Evolutionary conservation across 2,888 invertebrate species (phyloP).

Genomic region (Acleris laterana): DNA sequence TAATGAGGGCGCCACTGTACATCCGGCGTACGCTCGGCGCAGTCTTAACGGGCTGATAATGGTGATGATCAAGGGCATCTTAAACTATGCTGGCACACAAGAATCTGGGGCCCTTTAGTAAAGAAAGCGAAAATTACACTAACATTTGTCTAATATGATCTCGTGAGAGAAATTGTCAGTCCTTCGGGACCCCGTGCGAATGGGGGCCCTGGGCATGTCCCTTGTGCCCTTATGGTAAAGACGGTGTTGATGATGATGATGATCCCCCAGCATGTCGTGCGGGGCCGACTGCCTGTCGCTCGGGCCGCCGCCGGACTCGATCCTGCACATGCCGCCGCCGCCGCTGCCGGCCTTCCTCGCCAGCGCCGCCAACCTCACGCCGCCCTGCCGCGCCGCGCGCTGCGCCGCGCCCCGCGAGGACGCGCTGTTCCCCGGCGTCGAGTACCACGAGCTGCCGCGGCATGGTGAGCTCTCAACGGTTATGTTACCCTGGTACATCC

Average conservation of each 20-base stretch:
- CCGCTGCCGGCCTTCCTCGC: conserved; percentile 91
- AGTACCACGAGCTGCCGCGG: conserved; percentile 91
- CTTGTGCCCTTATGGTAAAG: not conserved
- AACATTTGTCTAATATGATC: too few species aligned
- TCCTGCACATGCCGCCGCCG: conserved; percentile 93
- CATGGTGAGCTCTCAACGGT: not conserved
- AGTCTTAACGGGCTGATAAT: too few species aligned
- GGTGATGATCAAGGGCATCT: too few species aligned
- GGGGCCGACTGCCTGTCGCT: conserved; percentile 85
- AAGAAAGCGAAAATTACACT: too few species aligned
- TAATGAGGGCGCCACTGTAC: too few species aligned
- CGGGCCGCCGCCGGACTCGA: conserved; percentile 92
- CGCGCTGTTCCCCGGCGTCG: conserved; percentile 86
- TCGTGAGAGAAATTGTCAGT: too few species aligned
- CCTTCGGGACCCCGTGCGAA: too few species aligned
- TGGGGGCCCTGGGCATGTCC: too few species aligned
- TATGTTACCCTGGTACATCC: too few species aligned
- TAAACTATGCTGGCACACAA: too few species aligned
- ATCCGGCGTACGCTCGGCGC: too few species aligned
- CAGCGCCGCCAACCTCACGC: conserved; percentile 83
- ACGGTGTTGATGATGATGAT: not conserved
- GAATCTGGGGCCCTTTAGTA: too few species aligned
- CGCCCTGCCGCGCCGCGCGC: conserved; percentile 87
- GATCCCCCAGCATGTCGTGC: not conserved
- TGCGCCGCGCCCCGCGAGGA: conserved; percentile 80